These are phyloP conservation scores for Harpalus rufipes DNA, from an alignment of 2,888 invertebrate genomes.

Conservation along the genomic window DNA sequence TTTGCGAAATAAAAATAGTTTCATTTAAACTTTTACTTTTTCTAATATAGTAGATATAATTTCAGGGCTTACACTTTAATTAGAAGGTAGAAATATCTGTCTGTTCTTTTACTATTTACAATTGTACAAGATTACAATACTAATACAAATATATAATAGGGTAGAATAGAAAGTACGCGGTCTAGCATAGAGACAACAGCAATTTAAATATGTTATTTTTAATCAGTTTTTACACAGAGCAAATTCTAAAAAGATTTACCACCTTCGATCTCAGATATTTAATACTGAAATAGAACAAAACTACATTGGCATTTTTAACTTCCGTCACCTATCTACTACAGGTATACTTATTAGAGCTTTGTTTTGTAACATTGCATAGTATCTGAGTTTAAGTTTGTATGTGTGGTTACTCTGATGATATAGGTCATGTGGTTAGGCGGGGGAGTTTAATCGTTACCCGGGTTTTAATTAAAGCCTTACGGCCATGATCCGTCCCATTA, in stretches of 20 bases:
- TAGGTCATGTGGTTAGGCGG: constrained; percentile 30
- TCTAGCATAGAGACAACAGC: no score
- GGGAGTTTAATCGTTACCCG: constrained; percentile 40
- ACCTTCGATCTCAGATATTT: no score
- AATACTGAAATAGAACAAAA: no score
- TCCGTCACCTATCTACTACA: neutral
- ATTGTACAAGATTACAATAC: neutral
- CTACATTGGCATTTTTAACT: no score
- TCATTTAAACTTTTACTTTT: neutral
- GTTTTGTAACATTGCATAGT: neutral
- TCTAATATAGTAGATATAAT: neutral
- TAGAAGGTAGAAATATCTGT: neutral
- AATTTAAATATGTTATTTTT: no score
- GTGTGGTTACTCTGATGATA: constrained; percentile 24
- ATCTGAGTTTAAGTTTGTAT: neutral
- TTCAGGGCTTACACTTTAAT: neutral
- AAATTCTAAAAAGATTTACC: no score
- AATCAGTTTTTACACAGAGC: no score
- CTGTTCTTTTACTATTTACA: neutral
- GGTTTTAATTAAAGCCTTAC: constrained; percentile 54
- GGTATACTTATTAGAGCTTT: neutral
- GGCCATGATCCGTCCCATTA: constrained; percentile 43
- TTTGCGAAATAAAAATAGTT: constrained; percentile 6
- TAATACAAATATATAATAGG: neutral
- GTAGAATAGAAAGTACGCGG: no score